Conservation (phyloP, 1,140 invertebrate genomes). For the Papilio xuthus region DNA sequence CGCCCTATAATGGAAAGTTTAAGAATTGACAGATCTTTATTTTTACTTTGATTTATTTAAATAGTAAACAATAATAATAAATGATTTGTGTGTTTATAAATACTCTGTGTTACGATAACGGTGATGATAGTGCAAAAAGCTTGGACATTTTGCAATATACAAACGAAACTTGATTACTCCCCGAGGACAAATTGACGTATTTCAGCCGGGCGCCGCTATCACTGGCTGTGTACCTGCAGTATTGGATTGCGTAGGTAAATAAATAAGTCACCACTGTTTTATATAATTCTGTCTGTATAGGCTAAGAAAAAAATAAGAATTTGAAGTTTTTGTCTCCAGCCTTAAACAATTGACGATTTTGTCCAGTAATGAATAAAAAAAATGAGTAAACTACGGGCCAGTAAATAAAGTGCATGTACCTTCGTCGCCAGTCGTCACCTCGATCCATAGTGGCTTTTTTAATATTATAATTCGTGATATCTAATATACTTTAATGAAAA, state of each 20-base stretch:
- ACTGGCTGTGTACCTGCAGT: constrained; percentile 1
- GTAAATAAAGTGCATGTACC: no score
- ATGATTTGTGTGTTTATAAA: constrained; percentile 9
- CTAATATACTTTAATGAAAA: not conserved
- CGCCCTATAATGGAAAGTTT: not conserved
- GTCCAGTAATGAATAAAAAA: not conserved
- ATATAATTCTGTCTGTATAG: not conserved
- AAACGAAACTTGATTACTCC: constrained; percentile 34
- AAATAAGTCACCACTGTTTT: not conserved
- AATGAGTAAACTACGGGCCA: not conserved
- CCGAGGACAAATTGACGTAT: constrained; percentile 33
- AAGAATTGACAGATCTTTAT: not conserved
- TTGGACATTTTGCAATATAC: not conserved
- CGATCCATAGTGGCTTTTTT: not conserved
- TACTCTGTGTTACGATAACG: not conserved
- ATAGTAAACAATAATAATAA: not conserved
- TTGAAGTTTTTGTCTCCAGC: not conserved
- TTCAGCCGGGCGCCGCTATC: constrained; percentile 7
- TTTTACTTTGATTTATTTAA: not conserved
- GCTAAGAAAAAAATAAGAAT: not conserved
- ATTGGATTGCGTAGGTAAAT: constrained; percentile 16
- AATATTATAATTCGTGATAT: not conserved
- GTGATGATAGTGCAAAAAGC: not conserved
- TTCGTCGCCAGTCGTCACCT: no score
- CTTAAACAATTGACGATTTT: not conserved